Evolutionary conservation across 2,888 invertebrate genomes (phyloP), one percentile per base, ranked within the genome.

Genomic region (Ophioninae sp.): DNA sequence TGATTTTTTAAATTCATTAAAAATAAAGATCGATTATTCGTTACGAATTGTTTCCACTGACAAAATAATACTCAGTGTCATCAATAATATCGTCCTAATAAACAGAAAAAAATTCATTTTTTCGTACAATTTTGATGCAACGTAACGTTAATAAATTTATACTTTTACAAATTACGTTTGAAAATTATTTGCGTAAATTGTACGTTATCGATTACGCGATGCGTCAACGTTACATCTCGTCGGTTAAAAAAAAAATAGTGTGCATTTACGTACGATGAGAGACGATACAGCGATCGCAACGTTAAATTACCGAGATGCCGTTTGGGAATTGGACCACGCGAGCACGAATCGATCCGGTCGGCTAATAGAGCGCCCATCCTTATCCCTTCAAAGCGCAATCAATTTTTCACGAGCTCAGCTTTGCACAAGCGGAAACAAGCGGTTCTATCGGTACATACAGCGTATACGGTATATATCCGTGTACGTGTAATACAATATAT

Each of bases 351-450:
- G 59, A 20, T 44, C 61, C 61, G 39, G 8, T 65, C 56, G 56
- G 59, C 81, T 67, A 65, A 41, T 39, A 44, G 67, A 59, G n/a
- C 59, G n/a, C 59, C 65, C 44, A 59, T 65, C 62, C 56, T 20
- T 50, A 50, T 50, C 50, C 39, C 62, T 69, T 62, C 17, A 76
- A 76, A 57, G 62, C 76, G 44, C 64, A 56, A 74, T 74, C 72
- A 64, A 81, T 78, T 81, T 70, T 59, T 41, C 67, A 17, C 17
- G 57, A 50, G 74, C 44, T 62, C 70, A 79, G 67, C 59, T 73
- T 57, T 78, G 74, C 84, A 67, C 39, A 39, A 44, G 59, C 50
- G 57, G 39, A 41, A 70, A 69, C 70, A 79, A 82, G 78, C 67
- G 21, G 57, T 72, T 74, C 20, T 56, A 65, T 50, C 23, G 21